phyloP scores from a whole-genome alignment of 2,113 vertebrate genomes.

The Dromaius novaehollandiae region DNA sequence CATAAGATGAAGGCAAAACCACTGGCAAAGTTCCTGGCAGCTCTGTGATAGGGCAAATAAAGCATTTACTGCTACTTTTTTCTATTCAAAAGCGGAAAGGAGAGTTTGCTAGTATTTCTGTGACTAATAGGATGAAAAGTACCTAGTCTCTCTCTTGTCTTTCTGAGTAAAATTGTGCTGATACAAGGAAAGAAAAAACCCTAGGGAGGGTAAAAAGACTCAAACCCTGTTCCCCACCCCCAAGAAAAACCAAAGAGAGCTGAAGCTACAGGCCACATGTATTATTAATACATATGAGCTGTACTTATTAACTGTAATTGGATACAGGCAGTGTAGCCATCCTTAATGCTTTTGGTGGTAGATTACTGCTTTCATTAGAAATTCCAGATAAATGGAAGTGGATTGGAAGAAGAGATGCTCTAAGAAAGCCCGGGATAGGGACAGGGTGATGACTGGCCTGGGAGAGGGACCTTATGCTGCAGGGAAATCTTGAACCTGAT shows the following conservation, averaged over 20 bases:
- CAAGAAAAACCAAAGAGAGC: not conserved
- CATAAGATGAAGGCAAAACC: not conserved
- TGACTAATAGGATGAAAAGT: not conserved
- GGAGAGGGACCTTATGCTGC: not conserved
- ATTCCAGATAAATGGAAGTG: not conserved
- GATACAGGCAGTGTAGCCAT: not conserved
- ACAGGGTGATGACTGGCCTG: not conserved
- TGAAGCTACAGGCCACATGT: not conserved
- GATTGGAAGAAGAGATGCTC: not conserved
- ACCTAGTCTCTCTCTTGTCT: not conserved
- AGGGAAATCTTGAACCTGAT: fast-evolving
- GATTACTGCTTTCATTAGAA: not conserved
- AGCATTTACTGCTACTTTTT: not conserved
- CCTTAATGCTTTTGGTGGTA: not conserved
- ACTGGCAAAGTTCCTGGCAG: not conserved
- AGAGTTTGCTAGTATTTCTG: not conserved
- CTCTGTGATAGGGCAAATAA: not conserved
- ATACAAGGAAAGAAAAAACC: not conserved
- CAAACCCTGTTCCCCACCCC: not conserved
- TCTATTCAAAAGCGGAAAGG: not conserved
- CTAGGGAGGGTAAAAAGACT: not conserved
- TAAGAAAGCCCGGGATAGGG: not conserved
- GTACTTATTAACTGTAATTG: not conserved
- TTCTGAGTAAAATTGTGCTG: not conserved
- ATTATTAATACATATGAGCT: not conserved